Evolutionary conservation across 2,113 vertebrate species (phyloP).

Genomic region (Cephalopterus ornatus): DNA sequence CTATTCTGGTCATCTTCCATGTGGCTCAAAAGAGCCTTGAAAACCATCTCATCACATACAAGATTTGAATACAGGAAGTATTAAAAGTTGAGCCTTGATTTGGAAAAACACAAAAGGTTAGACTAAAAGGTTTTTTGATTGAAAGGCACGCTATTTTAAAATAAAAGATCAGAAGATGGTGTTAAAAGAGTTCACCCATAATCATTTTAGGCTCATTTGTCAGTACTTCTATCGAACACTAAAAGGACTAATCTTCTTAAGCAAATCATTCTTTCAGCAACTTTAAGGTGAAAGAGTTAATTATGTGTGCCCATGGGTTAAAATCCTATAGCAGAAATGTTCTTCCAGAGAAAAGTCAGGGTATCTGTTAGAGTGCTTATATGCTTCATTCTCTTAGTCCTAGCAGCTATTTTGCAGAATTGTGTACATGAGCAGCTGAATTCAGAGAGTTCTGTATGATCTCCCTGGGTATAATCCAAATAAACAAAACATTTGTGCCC

Average conservation of each 20-base stretch:
- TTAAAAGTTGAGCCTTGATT: neutral
- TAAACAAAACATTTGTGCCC: neutral
- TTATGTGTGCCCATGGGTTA: conserved; percentile 30
- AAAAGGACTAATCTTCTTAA: conserved; percentile 78
- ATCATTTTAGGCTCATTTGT: conserved; percentile 74
- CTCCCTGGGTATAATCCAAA: neutral
- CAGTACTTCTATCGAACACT: conserved; percentile 68
- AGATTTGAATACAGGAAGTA: neutral
- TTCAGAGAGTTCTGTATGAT: neutral
- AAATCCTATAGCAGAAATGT: conserved; percentile 25
- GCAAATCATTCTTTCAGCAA: conserved; percentile 71
- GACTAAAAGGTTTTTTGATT: conserved; percentile 27
- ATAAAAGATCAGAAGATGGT: conserved; percentile 52
- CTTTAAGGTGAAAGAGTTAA: conserved; percentile 70
- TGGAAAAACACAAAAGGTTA: neutral
- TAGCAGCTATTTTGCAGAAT: neutral
- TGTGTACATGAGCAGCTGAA: neutral
- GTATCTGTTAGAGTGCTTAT: neutral
- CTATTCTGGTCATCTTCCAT: neutral
- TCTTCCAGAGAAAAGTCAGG: conserved; percentile 11
- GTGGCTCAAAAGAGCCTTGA: neutral
- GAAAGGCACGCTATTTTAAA: conserved; percentile 42
- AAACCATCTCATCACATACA: neutral
- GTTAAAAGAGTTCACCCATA: conserved; percentile 66
- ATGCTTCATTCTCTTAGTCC: neutral